Conservation (phyloP, 2,888 invertebrate genomes). For the Brassicogethes aeneus region DNA sequence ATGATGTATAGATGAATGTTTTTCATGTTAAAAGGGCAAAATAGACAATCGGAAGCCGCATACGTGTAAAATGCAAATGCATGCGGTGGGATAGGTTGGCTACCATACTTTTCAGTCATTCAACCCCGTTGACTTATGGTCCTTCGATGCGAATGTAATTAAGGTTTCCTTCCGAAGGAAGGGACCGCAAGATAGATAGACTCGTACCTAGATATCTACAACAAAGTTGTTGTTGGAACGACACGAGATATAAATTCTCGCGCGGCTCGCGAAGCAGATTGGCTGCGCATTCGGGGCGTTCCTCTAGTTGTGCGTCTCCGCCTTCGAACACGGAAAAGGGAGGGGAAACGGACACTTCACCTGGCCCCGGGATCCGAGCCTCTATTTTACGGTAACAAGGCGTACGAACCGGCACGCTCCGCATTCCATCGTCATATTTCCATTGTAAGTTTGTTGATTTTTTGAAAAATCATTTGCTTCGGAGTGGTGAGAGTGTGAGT, state of each 20-base stretch:
- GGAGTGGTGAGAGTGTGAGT: not conserved
- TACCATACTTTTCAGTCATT: no score
- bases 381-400: not conserved
- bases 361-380: not conserved
- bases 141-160: not conserved
- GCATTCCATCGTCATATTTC: not conserved
- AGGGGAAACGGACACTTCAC: not conserved
- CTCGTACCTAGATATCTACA: no score
- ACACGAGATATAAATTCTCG: not conserved
- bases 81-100: no score
- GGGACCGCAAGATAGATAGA: no score
- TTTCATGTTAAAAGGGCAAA: no score
- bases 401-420: not conserved
- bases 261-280: not conserved
- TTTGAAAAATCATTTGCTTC: not conserved
- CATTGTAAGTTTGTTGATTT: no score
- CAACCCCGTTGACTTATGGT: not conserved
- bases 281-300: not conserved
- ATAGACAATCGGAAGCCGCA: no score
- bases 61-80: no score
- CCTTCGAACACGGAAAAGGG: no score
- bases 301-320: no score
- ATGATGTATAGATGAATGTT: no score
- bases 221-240: no score
- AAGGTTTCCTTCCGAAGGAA: not conserved